Evolutionary conservation across 2,797 vertebrate genomes (phyloP).

Genomic region (Helicolenus hilgendorfi): DNA sequence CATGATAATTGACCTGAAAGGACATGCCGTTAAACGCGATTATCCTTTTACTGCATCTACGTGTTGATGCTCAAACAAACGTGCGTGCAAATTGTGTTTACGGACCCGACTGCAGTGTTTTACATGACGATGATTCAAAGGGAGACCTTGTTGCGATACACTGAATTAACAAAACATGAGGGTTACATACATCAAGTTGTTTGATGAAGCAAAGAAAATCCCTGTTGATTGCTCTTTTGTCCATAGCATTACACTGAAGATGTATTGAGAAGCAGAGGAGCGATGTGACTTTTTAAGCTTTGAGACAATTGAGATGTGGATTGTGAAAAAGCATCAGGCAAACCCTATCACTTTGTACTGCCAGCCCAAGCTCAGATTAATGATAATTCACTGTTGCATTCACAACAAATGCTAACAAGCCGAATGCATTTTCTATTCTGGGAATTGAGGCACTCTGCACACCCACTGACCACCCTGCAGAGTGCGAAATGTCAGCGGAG

Average conservation of each 20-base stretch:
- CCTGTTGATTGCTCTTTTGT: neutral
- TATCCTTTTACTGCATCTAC: neutral
- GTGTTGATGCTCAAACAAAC: neutral
- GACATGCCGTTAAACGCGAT: neutral
- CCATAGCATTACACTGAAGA: neutral
- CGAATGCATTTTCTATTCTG: conserved; percentile 53
- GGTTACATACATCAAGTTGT: neutral
- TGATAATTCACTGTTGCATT: conserved; percentile 28
- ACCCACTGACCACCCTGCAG: conserved; percentile 64
- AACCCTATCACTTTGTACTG: conserved; percentile 4
- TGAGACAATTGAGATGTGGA: neutral
- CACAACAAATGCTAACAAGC: conserved; percentile 62
- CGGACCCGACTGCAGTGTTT: neutral
- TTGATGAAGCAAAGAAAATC: neutral
- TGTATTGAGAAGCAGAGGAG: neutral
- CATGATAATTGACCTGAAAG: conserved; percentile 59
- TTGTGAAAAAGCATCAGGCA: conserved; percentile 21
- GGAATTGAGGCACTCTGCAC: conserved; percentile 31
- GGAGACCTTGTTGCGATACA: neutral
- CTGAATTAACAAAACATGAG: conserved; percentile 8
- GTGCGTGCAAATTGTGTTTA: neutral
- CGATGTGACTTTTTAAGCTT: neutral
- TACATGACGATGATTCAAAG: neutral
- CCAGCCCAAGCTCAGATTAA: conserved; percentile 3
- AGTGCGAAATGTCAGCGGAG: conserved; percentile 74